phyloP scores from a whole-genome alignment of 2,797 vertebrate species.

The Mus caroli region DNA sequence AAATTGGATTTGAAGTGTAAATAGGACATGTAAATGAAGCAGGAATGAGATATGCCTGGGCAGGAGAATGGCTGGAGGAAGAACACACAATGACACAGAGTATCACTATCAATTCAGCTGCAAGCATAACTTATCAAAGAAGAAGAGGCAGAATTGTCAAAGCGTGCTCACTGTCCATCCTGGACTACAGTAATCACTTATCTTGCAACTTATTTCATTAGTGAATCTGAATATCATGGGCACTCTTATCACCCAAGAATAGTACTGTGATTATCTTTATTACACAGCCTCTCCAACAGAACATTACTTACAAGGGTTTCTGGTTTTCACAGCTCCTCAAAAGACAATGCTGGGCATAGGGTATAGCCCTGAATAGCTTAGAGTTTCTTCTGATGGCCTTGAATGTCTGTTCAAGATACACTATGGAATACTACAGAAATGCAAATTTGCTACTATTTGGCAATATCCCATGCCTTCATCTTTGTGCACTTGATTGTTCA shows the following conservation, averaged over 20 bases:
- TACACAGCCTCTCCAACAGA: background rate
- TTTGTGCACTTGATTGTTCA: background rate
- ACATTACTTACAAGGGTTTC: background rate
- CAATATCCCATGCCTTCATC: background rate
- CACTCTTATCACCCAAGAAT: background rate
- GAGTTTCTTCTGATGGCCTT: background rate
- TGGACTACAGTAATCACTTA: background rate
- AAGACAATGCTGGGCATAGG: background rate
- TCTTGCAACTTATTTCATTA: slow-evolving; percentile 33
- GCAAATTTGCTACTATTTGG: background rate
- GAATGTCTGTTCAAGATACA: background rate
- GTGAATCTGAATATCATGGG: background rate
- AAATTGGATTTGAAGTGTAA: background rate
- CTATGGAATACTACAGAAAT: background rate
- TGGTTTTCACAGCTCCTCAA: background rate
- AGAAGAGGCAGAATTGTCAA: background rate
- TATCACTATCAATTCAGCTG: background rate
- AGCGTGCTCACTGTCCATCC: background rate
- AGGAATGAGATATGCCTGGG: background rate
- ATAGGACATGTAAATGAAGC: background rate
- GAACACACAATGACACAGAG: background rate
- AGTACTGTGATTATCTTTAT: slow-evolving; percentile 36
- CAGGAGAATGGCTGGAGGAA: background rate
- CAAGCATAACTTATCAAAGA: background rate
- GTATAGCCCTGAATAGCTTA: background rate